phyloP scores from a whole-genome alignment of 2,888 invertebrate genomes.

The Blera fallax region DNA sequence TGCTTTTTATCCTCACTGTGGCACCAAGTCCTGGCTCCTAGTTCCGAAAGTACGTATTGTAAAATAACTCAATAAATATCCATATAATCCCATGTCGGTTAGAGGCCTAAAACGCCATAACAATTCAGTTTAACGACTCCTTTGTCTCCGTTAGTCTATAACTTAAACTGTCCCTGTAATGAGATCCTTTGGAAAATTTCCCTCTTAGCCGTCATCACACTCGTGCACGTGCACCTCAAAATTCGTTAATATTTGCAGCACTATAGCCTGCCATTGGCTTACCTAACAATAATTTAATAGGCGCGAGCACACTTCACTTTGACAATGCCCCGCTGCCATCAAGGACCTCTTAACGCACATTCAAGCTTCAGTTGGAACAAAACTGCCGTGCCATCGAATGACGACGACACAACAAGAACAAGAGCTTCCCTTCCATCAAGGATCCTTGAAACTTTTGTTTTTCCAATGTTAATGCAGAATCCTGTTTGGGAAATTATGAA shows the following conservation, averaged over 20 bases:
- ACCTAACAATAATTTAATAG: slow-evolving; percentile 27
- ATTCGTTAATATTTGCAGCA: background rate
- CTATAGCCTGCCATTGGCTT: background rate
- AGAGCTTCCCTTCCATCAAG: background rate
- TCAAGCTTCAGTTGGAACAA: background rate
- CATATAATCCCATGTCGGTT: slow-evolving; percentile 15
- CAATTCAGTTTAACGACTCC: slow-evolving; percentile 26
- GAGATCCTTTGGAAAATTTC: slow-evolving; percentile 14
- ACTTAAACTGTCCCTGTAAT: background rate
- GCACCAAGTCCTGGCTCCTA: background rate
- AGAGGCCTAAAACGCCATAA: slow-evolving; percentile 15
- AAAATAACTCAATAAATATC: background rate
- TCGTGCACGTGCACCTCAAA: slow-evolving; percentile 7
- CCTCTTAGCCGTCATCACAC: background rate
- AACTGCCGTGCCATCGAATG: background rate
- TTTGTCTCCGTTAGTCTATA: background rate
- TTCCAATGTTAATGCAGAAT: slow-evolving; percentile 6
- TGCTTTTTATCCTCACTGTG: background rate
- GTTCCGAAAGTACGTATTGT: background rate
- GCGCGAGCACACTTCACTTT: slow-evolving; percentile 6
- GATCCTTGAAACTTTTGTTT: slow-evolving; percentile 1
- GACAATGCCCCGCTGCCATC: background rate
- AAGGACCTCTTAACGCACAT: slow-evolving; percentile 11
- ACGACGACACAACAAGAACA: background rate
- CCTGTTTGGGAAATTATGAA: background rate